These are phyloP conservation scores for Nyctereutes procyonoides DNA, from an alignment of 2,113 vertebrate genomes.

Conservation along the genomic window DNA sequence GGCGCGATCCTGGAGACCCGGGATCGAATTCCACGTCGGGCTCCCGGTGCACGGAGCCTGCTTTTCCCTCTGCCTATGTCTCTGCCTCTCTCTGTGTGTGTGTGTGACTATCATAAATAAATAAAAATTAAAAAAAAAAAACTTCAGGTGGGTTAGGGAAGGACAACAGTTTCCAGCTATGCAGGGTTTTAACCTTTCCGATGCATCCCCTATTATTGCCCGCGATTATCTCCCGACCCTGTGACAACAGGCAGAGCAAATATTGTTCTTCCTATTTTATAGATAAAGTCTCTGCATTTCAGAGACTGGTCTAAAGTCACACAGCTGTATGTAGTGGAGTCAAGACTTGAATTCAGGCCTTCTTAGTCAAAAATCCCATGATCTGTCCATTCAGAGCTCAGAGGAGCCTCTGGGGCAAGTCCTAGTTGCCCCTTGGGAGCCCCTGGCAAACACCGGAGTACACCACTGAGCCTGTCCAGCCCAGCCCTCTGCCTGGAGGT, in stretches of 20 bases:
- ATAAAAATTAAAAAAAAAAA: too few relatives aligned
- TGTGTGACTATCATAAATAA: too few relatives aligned
- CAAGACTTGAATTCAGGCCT: background rate
- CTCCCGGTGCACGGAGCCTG: too few relatives aligned
- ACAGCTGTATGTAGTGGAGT: background rate
- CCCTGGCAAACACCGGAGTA: background rate
- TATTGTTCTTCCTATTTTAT: background rate
- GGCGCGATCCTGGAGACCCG: too few relatives aligned
- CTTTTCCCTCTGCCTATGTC: too few relatives aligned
- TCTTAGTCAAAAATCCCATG: slow-evolving; percentile 17
- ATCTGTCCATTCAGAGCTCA: background rate
- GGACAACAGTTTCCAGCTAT: background rate
- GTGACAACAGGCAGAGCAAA: background rate
- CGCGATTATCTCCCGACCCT: background rate
- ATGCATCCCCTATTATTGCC: background rate
- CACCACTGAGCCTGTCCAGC: background rate
- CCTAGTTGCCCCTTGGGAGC: background rate
- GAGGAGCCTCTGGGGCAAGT: background rate
- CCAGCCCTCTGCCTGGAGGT: background rate
- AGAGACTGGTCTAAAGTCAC: background rate
- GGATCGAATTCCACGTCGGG: too few relatives aligned
- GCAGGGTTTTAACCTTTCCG: background rate
- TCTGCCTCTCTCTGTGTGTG: too few relatives aligned
- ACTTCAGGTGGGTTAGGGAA: background rate
- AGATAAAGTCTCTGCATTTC: background rate